Conservation (phyloP, 2,888 invertebrate genomes). For the Cistogaster globosa region DNA sequence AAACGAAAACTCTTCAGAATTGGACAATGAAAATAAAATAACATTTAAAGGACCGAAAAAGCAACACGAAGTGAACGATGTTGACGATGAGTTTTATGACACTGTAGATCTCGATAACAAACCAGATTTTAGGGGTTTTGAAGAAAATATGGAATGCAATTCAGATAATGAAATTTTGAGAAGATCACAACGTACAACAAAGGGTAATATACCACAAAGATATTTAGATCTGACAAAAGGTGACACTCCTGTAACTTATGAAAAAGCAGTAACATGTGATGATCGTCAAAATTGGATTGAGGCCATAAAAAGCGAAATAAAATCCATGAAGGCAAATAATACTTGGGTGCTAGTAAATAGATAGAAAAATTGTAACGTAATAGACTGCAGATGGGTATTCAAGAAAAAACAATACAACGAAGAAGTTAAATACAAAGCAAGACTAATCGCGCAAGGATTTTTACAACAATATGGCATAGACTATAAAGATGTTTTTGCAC, state of each 20-base stretch:
- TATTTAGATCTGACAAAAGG: slow-evolving; percentile 16
- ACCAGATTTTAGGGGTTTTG: background rate
- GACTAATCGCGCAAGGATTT: no score
- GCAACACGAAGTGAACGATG: background rate
- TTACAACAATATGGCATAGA: no score
- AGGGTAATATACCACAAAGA: slow-evolving; percentile 22
- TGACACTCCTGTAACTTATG: slow-evolving; percentile 5
- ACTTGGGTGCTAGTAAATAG: no score
- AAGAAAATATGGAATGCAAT: background rate
- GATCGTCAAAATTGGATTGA: background rate
- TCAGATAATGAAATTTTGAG: background rate
- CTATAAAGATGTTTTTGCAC: no score
- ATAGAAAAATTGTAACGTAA: no score
- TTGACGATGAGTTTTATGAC: background rate
- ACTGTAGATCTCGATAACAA: background rate
- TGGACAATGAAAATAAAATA: background rate
- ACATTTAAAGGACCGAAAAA: slow-evolving; percentile 4
- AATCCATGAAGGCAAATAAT: no score
- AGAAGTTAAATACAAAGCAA: no score
- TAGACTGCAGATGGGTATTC: no score
- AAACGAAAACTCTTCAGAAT: no score
- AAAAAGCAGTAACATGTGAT: background rate
- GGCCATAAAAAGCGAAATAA: no score
- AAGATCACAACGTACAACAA: slow-evolving; percentile 15
- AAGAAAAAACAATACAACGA: no score